These are phyloP conservation scores for Calameuta filiformis DNA, from an alignment of 2,888 invertebrate species.

Conservation along the genomic window DNA sequence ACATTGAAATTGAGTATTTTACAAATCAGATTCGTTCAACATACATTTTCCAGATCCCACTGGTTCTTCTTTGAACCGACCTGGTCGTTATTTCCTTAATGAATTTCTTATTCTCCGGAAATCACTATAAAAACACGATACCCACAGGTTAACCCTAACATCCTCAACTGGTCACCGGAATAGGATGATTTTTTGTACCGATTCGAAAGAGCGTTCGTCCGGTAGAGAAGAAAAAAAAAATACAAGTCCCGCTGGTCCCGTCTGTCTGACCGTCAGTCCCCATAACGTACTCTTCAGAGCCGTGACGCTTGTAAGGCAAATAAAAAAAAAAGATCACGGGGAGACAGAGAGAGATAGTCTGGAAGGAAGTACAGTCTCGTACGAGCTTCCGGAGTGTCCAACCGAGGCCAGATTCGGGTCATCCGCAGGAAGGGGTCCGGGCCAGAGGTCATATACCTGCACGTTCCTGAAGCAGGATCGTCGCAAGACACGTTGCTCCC, in stretches of 20 bases:
- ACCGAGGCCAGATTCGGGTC: conserved; percentile 31
- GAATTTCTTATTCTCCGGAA: neutral
- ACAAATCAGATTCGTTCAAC: neutral
- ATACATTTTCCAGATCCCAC: neutral
- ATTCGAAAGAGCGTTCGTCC: conserved; percentile 15
- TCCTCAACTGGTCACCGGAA: conserved; percentile 22
- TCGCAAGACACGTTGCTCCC: conserved; percentile 11
- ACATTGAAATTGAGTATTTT: neutral
- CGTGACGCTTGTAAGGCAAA: neutral
- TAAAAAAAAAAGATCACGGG: neutral
- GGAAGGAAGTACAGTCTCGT: conserved; percentile 11
- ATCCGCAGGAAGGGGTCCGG: conserved; percentile 29
- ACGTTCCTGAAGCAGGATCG: conserved; percentile 38
- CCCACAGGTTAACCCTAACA: neutral
- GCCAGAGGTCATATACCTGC: conserved; percentile 56
- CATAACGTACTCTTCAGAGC: neutral
- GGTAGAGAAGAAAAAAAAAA: conserved; percentile 11
- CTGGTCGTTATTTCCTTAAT: conserved; percentile 8
- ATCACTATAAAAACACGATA: conserved; percentile 2
- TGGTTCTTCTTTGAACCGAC: neutral
- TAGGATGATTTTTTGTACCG: conserved; percentile 16
- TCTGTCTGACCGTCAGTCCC: neutral
- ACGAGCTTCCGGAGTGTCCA: conserved; percentile 16
- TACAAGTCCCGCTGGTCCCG: neutral
- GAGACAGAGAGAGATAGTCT: conserved; percentile 19